Evolutionary conservation across 2,797 vertebrate species (phyloP).

Genomic region (Hydrophis major): DNA sequence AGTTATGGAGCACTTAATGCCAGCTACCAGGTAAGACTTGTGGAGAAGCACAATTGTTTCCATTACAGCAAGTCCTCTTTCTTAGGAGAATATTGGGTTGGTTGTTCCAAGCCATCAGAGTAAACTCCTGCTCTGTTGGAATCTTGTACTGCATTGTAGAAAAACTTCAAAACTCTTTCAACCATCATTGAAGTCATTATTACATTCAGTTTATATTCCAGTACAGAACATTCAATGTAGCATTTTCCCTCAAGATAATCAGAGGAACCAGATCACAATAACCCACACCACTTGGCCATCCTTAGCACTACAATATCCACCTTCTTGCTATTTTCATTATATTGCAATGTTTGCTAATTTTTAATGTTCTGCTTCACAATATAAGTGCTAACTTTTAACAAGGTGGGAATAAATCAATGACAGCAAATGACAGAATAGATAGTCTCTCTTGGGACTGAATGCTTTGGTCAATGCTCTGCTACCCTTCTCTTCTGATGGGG

Average conservation of each 20-base stretch:
- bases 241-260: neutral
- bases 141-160: neutral
- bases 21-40: constrained; percentile 90
- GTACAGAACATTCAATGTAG: neutral
- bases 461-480: neutral
- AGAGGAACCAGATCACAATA: neutral
- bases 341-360: neutral
- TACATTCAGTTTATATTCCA: neutral
- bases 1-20: constrained; percentile 96
- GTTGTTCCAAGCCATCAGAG: neutral
- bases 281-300: neutral
- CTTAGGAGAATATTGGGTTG: neutral
- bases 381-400: neutral
- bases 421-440: neutral
- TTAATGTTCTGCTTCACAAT: neutral
- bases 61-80: neutral
- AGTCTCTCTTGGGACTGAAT: no score
- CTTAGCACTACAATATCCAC: neutral
- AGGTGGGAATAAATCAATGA: neutral
- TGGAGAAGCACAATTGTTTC: neutral
- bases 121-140: neutral
- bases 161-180: neutral
- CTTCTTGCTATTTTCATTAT: neutral
- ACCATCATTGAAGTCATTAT: neutral
- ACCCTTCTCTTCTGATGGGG: neutral